Percentiles rank a stretch among this genome's conserved stretches.
phyloP scores from a whole-genome alignment of 1,140 invertebrate genomes.

The Orius insidiosus region DNA sequence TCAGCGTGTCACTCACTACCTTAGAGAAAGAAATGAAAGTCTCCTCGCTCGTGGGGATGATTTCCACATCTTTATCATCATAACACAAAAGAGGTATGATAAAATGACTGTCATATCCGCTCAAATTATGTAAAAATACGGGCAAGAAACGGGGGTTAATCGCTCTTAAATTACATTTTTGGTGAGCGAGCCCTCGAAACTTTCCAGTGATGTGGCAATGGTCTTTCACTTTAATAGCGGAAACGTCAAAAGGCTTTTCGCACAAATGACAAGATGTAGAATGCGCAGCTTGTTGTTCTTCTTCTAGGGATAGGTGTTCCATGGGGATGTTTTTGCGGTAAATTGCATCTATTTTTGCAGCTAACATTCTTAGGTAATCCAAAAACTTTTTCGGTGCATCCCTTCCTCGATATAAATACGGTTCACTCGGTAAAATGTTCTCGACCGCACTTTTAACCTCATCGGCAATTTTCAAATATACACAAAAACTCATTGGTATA shows the following conservation, averaged over 20 bases:
- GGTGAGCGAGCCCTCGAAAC: constrained; percentile 22
- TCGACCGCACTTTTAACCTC: too few species aligned
- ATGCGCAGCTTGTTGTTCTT: not conserved
- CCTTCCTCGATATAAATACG: too few species aligned
- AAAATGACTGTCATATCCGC: constrained; percentile 25
- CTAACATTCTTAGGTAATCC: too few species aligned
- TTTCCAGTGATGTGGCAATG: constrained; percentile 22
- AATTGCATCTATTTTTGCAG: too few species aligned
- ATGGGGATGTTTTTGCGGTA: not conserved
- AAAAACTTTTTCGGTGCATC: too few species aligned
- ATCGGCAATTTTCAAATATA: too few species aligned
- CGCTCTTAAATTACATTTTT: constrained; percentile 23
- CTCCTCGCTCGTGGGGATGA: constrained; percentile 27
- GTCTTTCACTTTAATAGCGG: constrained; percentile 17
- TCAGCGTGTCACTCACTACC: too few species aligned
- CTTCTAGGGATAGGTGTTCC: not conserved
- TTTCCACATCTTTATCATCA: constrained; percentile 21
- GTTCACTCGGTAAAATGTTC: too few species aligned
- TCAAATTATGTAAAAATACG: constrained; percentile 27
- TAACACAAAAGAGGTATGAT: constrained; percentile 23
- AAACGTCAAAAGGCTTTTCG: not conserved
- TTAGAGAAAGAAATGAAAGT: constrained; percentile 20
- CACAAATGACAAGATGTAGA: not conserved
- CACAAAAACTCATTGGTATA: too few species aligned
- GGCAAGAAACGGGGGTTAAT: constrained; percentile 21